A percentile compares a stretch with the other conserved stretches of the same genome.
These are phyloP conservation scores for Anser cygnoides DNA, from an alignment of 2,113 vertebrate species.

Conservation along the genomic window DNA sequence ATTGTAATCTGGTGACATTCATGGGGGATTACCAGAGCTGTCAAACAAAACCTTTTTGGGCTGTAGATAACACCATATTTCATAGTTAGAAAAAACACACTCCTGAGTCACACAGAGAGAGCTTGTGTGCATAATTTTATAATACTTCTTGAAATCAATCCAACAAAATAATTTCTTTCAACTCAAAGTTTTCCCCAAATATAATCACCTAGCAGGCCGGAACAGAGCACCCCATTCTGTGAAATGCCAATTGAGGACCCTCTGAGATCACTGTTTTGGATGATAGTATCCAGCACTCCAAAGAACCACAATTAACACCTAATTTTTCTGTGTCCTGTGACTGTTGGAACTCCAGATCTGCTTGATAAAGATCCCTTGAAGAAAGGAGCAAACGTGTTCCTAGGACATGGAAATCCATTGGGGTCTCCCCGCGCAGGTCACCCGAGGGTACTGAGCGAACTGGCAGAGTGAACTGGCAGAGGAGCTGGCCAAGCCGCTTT, in stretches of 20 bases:
- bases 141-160: slow-evolving; percentile 9
- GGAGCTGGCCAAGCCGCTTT: no score
- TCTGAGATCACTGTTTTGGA: not conserved
- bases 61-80: slow-evolving; percentile 15
- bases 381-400: not conserved
- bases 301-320: not conserved
- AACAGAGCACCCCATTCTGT: not conserved
- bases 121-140: not conserved
- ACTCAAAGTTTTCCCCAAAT: not conserved
- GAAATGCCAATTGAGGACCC: not conserved
- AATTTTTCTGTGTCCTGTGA: not conserved
- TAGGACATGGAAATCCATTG: not conserved
- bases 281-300: not conserved
- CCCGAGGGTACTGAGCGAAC: no score
- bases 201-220: not conserved
- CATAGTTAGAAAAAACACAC: not conserved
- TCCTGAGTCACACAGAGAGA: slow-evolving; percentile 5
- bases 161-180: slow-evolving; percentile 38
- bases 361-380: not conserved
- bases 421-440: no score
- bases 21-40: slow-evolving; percentile 34
- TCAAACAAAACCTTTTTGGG: slow-evolving; percentile 29
- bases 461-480: no score
- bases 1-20: slow-evolving; percentile 6
- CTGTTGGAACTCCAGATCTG: not conserved